Evolutionary conservation across 2,113 vertebrate species (phyloP), one percentile per base, ranked within the genome.

Genomic region (Strigops habroptila): DNA sequence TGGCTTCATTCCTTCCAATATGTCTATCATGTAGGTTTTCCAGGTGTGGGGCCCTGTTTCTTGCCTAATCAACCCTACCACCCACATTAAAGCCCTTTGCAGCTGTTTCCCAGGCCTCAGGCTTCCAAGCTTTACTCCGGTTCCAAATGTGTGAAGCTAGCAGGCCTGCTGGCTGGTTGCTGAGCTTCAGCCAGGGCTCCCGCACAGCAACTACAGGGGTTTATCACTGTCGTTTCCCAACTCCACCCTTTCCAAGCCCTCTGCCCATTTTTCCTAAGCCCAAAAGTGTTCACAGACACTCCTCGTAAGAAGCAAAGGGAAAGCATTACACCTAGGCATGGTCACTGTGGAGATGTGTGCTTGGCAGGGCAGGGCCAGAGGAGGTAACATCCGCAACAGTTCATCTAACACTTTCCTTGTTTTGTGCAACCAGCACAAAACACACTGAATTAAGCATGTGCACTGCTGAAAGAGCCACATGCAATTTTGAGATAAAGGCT

Each of bases 71-170:
- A 0, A 18, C 22, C 41, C 67, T 10, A 18, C 52, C 75, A 21
- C 33, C 80, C 84, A 41, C 81, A 15, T 1, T 1, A 10, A 57
- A 70, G 18, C 92, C 70, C 81, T 70, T 88, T 33, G 44, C 2
- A 12, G 59, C 63, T 33, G 27, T 7, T 83, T n/a, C 71, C 78
- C 95, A 86, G 21, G 57, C 70, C 88, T 37, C 69, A 31, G 96
- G 57, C 33, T 82, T 30, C 65, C 55, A 8, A 67, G 51, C 18
- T 82, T 23, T 51, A 74, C 75, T 73, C 67, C 3, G 6, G 0
- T 70, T 69, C 82, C 84, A 49, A 30, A 17, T 0, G 1, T 0
- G 0, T 2, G 76, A 17, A 49, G 86, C 76, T 62, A 1, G 3
- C 53, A 67, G 69, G n/a, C 16, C 71, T 55, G 44, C 63, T 73